Percentiles rank a stretch among this genome's conserved stretches.
Evolutionary conservation across 2,113 vertebrate species (phyloP).

Genomic region (Nothoprocta perdicaria): DNA sequence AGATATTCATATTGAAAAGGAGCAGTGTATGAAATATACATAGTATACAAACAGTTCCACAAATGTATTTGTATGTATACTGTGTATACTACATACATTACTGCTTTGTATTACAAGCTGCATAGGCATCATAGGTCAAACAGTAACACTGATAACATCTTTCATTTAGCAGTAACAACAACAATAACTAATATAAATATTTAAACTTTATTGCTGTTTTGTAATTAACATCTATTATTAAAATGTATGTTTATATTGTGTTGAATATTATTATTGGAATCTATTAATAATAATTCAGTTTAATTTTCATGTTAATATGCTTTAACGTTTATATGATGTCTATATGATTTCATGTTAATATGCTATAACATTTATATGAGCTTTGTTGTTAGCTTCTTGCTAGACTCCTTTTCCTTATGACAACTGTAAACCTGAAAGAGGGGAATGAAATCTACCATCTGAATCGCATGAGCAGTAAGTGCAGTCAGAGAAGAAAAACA

Average conservation of each 20-base stretch:
- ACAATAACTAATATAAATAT: not conserved
- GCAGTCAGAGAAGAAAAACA: not conserved
- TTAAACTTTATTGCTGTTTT: not conserved
- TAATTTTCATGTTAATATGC: not conserved
- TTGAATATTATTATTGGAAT: not conserved
- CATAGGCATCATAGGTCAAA: not conserved
- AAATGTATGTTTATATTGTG: not conserved
- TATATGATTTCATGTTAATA: not conserved
- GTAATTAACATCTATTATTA: not conserved
- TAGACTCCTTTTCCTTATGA: not conserved
- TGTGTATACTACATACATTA: no score
- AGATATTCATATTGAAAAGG: not conserved
- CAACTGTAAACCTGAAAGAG: not conserved
- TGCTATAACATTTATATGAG: not conserved
- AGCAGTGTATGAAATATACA: not conserved
- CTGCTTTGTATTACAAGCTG: not conserved
- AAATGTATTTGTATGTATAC: not conserved
- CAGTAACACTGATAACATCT: not conserved
- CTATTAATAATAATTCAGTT: not conserved
- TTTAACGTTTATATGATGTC: not conserved
- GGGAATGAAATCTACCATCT: not conserved
- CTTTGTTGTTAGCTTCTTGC: not conserved
- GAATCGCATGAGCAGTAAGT: not conserved
- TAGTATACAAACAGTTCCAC: not conserved
- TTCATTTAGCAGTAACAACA: not conserved